These are phyloP conservation scores for Anguilla obscura DNA, from an alignment of 2,797 vertebrate genomes.

Conservation along the genomic window DNA sequence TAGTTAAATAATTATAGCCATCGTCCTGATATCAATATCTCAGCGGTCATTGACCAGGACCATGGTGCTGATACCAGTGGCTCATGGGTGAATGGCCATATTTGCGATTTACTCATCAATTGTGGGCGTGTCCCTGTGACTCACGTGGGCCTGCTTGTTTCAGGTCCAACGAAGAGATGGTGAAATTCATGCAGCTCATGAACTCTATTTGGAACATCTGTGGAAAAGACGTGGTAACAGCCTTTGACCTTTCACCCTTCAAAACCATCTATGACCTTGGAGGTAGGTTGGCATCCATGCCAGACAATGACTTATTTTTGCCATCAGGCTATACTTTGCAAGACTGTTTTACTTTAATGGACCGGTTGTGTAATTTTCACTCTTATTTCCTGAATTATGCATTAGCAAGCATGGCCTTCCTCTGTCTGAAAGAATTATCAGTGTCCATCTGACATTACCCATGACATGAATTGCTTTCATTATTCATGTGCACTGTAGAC, in stretches of 20 bases:
- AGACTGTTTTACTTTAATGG: constrained; percentile 50
- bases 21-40: constrained; percentile 23
- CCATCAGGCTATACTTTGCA: constrained; percentile 38
- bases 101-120: background rate
- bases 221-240: constrained; percentile 53
- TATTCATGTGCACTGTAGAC: background rate
- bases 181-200: constrained; percentile 64
- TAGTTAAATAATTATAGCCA: background rate
- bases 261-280: constrained; percentile 78
- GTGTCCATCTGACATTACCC: background rate
- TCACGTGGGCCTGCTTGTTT: constrained; percentile 35
- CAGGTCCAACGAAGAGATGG: constrained; percentile 81
- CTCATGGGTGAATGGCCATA: constrained; percentile 16
- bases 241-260: constrained; percentile 64
- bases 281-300: constrained; percentile 59
- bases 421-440: background rate
- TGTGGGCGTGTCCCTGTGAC: background rate
- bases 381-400: constrained; percentile 51
- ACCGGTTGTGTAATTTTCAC: constrained; percentile 20
- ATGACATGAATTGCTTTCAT: background rate
- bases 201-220: constrained; percentile 64
- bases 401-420: constrained; percentile 26
- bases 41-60: constrained; percentile 27
- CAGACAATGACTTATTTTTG: constrained; percentile 32
- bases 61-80: constrained; percentile 17